A percentile compares a stretch with the other conserved stretches of the same genome.
Evolutionary conservation across 2,888 invertebrate species (phyloP).

Genomic region (Drosophila recens): DNA sequence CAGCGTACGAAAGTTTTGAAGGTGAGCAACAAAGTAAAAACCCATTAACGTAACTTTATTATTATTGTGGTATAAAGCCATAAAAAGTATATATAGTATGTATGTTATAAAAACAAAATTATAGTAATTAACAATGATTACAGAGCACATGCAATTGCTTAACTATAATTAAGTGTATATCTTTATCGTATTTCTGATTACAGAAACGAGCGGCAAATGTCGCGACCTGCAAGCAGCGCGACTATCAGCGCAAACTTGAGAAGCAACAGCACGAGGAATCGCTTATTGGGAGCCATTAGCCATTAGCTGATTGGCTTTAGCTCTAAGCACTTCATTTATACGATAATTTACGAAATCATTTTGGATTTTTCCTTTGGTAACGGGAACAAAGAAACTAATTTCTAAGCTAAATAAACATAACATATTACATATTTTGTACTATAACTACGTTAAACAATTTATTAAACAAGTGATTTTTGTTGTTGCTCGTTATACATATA

Average conservation of each 20-base stretch:
- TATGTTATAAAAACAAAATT: constrained; percentile 15
- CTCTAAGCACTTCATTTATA: constrained; percentile 8
- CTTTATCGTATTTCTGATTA: constrained; percentile 50
- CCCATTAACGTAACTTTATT: constrained; percentile 53
- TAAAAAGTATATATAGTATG: constrained; percentile 13
- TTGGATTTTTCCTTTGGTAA: constrained; percentile 25
- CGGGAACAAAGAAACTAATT: constrained; percentile 4
- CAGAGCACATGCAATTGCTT: constrained; percentile 50
- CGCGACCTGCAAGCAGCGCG: constrained; percentile 83
- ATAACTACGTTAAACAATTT: constrained; percentile 12
- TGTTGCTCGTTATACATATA: constrained; percentile 1
- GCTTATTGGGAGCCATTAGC: constrained; percentile 80
- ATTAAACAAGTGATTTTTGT: constrained; percentile 5
- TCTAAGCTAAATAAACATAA: constrained; percentile 25
- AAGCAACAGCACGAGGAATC: constrained; percentile 84
- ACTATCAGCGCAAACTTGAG: constrained; percentile 82
- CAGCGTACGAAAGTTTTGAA: constrained; percentile 83
- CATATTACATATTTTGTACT: constrained; percentile 12
- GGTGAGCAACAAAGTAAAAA: constrained; percentile 65
- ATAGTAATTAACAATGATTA: constrained; percentile 39
- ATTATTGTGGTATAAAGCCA: constrained; percentile 41
- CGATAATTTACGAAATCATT: constrained; percentile 11
- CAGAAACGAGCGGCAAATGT: constrained; percentile 84
- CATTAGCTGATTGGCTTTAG: constrained; percentile 37
- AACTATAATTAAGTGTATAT: constrained; percentile 21